Conservation (phyloP, 1,140 invertebrate genomes). For the Cydia pomonella region DNA sequence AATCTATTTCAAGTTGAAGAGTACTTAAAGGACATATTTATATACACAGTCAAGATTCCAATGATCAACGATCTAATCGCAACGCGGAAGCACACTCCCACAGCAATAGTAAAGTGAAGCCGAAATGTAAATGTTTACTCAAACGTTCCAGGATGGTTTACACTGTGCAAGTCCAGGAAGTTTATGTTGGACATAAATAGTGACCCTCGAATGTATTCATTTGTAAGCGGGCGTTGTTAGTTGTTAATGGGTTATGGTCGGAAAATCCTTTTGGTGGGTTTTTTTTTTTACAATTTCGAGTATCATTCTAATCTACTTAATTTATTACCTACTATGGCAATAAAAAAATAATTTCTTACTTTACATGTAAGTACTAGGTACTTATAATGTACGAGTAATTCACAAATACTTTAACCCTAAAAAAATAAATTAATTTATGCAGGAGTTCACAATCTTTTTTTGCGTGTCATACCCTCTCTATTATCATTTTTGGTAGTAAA, state of each 20-base stretch:
- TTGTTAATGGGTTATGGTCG: neutral
- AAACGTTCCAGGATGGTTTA: slow-evolving; percentile 8
- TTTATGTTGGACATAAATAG: slow-evolving; percentile 5
- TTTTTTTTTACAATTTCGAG: too few species aligned
- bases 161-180: slow-evolving; percentile 2
- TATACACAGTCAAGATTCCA: too few species aligned
- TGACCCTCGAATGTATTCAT: slow-evolving; percentile 11
- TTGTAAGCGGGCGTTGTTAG: neutral
- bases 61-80: neutral
- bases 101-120: neutral
- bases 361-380: too few species aligned
- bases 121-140: slow-evolving; percentile 21
- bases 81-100: slow-evolving; percentile 1
- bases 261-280: neutral
- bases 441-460: too few species aligned
- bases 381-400: too few species aligned
- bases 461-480: too few species aligned
- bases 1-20: too few species aligned
- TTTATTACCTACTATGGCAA: neutral
- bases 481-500: too few species aligned
- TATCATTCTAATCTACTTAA: neutral
- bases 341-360: too few species aligned
- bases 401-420: too few species aligned
- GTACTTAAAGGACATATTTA: too few species aligned
- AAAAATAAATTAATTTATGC: too few species aligned